These are phyloP conservation scores for Lateolabrax maculatus DNA, from an alignment of 2,797 vertebrate species.

Conservation along the genomic window DNA sequence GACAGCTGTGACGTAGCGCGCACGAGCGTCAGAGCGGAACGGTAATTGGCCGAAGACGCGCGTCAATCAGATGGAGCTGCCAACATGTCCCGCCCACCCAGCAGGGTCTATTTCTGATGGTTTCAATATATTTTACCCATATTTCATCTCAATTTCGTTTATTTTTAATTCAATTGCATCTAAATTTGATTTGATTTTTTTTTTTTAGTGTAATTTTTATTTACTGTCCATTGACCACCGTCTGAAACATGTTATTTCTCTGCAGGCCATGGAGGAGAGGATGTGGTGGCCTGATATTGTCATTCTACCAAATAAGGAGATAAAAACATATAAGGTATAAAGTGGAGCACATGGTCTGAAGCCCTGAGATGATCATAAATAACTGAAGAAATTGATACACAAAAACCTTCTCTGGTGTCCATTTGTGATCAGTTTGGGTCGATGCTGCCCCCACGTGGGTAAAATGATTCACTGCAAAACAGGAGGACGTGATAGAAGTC, in stretches of 20 bases:
- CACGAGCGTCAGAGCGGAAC: fast-evolving
- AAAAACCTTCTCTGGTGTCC: background rate
- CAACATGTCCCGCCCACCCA: conserved; percentile 2
- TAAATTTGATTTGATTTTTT: no score
- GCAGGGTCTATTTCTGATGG: background rate
- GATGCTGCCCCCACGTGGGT: conserved; percentile 30
- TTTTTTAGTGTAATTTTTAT: background rate
- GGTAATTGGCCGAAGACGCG: conserved; percentile 26
- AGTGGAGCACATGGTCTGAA: no score
- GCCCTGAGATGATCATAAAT: background rate
- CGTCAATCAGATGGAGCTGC: conserved; percentile 26
- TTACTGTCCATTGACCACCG: no score
- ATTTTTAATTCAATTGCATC: background rate
- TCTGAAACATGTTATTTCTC: no score
- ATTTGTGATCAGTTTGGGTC: background rate
- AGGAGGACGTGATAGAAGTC: no score
- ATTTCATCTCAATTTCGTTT: background rate
- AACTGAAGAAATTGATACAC: background rate
- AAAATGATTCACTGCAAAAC: background rate
- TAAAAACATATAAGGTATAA: background rate
- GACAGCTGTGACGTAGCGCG: conserved; percentile 13
- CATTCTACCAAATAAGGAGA: background rate
- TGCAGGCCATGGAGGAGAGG: no score
- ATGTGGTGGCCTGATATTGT: background rate
- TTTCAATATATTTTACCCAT: background rate